Percentiles rank a stretch among this genome's conserved stretches.
Evolutionary conservation across 2,797 vertebrate genomes (phyloP).

Genomic region (Cynodonichthys magdalenae): DNA sequence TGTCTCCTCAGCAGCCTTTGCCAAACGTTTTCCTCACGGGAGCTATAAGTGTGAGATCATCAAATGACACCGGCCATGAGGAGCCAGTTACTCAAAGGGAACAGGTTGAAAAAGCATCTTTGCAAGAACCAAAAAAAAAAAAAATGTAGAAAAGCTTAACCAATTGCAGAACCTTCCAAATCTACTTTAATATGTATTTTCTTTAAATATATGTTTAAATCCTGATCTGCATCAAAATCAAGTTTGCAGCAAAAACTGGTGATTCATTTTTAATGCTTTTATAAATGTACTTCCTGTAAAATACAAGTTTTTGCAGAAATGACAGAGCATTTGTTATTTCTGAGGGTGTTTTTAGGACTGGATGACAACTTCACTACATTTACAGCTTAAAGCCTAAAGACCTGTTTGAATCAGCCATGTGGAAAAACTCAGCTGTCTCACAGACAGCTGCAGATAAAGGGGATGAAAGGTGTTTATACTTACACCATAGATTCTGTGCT

Average conservation of each 20-base stretch:
- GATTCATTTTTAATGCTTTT: background rate
- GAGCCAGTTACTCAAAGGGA: constrained; percentile 44
- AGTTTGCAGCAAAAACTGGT: background rate
- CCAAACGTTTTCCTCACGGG: constrained; percentile 57
- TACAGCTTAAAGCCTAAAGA: too few relatives aligned
- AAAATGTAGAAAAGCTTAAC: constrained; percentile 11
- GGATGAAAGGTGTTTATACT: too few relatives aligned
- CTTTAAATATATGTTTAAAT: background rate
- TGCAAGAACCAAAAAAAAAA: constrained; percentile 8
- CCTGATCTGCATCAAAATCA: constrained; percentile 1
- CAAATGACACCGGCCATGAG: constrained; percentile 59
- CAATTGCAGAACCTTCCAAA: background rate
- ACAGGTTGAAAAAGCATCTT: constrained; percentile 21
- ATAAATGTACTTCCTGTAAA: background rate
- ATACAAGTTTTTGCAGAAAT: background rate
- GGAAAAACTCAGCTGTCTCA: too few relatives aligned
- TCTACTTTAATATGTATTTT: background rate
- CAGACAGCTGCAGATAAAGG: too few relatives aligned
- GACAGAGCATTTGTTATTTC: background rate
- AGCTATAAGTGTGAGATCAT: constrained; percentile 67
- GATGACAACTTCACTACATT: too few relatives aligned
- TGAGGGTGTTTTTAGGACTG: background rate
- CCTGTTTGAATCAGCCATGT: too few relatives aligned
- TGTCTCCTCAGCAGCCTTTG: constrained; percentile 56
- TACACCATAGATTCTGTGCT: too few relatives aligned